Conservation (phyloP, 2,888 invertebrate species). For the Mythimna loreyi region DNA sequence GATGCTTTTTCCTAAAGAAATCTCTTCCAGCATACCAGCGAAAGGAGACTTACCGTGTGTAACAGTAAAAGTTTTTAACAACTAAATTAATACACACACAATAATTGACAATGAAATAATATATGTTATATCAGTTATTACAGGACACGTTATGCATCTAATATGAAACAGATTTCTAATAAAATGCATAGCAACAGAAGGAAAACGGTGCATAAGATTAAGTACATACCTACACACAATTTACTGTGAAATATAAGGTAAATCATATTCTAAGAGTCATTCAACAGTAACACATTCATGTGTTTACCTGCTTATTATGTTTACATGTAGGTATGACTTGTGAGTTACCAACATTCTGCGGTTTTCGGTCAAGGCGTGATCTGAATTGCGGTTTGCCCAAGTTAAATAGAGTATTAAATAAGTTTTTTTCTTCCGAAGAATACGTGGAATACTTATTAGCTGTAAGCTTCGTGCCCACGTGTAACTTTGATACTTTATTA, state of each 20-base stretch:
- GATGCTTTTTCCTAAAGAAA: too few species aligned
- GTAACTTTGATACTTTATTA: slow-evolving; percentile 17
- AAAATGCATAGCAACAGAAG: slow-evolving; percentile 2
- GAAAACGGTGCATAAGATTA: neutral
- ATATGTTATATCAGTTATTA: too few species aligned
- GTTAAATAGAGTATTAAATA: slow-evolving; percentile 65
- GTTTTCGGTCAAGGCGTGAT: slow-evolving; percentile 68
- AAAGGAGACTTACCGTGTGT: too few species aligned
- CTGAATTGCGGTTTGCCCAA: slow-evolving; percentile 66
- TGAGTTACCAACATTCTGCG: slow-evolving; percentile 65
- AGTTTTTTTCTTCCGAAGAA: slow-evolving; percentile 46
- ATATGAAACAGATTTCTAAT: neutral
- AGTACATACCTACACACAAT: neutral
- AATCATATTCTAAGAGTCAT: slow-evolving; percentile 27
- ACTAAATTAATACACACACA: too few species aligned
- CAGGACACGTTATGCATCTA: too few species aligned
- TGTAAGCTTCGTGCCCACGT: slow-evolving; percentile 29
- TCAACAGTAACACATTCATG: slow-evolving; percentile 39
- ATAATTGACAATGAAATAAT: too few species aligned
- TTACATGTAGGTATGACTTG: slow-evolving; percentile 42
- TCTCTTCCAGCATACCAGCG: too few species aligned
- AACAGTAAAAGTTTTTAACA: too few species aligned
- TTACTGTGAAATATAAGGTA: slow-evolving; percentile 24
- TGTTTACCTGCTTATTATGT: slow-evolving; percentile 47
- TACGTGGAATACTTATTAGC: slow-evolving; percentile 48